These are phyloP conservation scores for Alectoris magna DNA, from an alignment of 2,797 vertebrate species.

Conservation along the genomic window DNA sequence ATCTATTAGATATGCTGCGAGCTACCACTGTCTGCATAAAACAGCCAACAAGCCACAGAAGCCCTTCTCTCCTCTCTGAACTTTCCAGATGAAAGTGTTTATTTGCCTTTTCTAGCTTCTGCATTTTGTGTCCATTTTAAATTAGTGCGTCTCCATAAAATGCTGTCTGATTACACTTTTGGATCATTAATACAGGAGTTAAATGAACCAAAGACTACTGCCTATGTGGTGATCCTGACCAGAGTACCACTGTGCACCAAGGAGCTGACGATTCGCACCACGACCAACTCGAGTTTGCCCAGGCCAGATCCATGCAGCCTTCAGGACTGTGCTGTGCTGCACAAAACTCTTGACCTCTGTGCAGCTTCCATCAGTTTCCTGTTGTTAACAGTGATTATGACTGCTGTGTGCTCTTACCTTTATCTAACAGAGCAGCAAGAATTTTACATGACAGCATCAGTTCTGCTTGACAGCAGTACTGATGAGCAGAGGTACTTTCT, in stretches of 20 bases:
- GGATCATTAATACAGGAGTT: neutral
- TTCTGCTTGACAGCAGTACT: neutral
- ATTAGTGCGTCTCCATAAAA: neutral
- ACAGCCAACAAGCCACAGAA: neutral
- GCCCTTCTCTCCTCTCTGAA: neutral
- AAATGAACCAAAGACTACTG: neutral
- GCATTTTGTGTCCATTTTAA: neutral
- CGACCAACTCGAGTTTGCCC: rapidly evolving
- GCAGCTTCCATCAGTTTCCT: neutral
- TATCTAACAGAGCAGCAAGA: neutral
- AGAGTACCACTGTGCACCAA: neutral
- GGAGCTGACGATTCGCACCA: neutral
- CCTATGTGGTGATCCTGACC: neutral
- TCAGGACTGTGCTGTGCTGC: neutral
- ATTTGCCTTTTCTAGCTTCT: neutral
- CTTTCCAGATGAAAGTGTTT: neutral
- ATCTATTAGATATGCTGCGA: neutral
- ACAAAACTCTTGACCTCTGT: rapidly evolving
- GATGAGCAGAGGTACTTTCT: neutral
- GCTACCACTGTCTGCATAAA: neutral
- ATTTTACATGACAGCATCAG: neutral
- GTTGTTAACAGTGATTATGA: neutral
- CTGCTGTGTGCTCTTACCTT: neutral
- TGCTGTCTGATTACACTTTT: neutral
- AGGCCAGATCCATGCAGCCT: neutral